Percentiles rank a stretch among this genome's conserved stretches.
Conservation (phyloP, 2,113 vertebrate species). For the Sporophila hypoxantha region DNA sequence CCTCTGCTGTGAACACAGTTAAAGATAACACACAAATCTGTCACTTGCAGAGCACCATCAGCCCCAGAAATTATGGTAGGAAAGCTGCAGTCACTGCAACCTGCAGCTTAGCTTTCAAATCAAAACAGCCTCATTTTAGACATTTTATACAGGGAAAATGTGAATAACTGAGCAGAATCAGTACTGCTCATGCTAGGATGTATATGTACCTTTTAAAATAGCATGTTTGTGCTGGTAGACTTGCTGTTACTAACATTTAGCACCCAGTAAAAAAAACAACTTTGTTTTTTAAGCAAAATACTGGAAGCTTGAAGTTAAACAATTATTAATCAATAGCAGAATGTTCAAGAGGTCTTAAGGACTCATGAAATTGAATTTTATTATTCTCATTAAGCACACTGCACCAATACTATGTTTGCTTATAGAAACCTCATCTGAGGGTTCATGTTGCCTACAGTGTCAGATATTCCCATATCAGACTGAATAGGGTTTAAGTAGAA, state of each 20-base stretch:
- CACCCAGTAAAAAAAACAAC: not conserved
- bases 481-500: not conserved
- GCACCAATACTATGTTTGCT: not conserved
- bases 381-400: not conserved
- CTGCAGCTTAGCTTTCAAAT: not conserved
- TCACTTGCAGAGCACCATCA: not conserved
- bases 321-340: not conserved
- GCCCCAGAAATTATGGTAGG: not conserved
- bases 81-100: not conserved
- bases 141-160: not conserved
- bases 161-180: not conserved
- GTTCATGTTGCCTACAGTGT: not conserved
- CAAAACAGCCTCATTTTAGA: not conserved
- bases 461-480: not conserved
- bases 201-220: not conserved
- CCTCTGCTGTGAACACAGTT: not conserved
- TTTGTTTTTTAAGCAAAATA: not conserved
- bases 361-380: not conserved
- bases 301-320: not conserved
- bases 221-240: not conserved
- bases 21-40: not conserved
- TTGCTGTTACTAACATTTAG: not conserved
- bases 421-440: not conserved
- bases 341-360: not conserved
- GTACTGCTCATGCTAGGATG: not conserved